Evolutionary conservation across 2,113 vertebrate genomes (phyloP), one percentile per base, ranked within the genome.

Genomic region (Spermophilus dauricus): DNA sequence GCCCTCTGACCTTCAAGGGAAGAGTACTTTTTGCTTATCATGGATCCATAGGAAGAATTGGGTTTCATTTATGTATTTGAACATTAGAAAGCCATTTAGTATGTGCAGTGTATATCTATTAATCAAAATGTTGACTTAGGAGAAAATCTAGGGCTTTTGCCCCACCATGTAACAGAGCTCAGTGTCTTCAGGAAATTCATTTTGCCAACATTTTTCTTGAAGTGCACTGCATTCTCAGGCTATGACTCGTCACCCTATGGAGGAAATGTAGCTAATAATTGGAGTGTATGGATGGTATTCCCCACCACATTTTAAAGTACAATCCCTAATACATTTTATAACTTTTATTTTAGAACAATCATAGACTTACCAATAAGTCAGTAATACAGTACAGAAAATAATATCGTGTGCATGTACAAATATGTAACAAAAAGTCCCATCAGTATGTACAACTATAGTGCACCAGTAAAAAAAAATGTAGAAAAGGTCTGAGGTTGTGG

Each of bases 161-260:
- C 0, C 0, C 39, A 3, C 7, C 22, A 7, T 3, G 6, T 8
- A 6, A 8, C 24, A 10, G 48, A 39, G 53, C 32, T 78, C 1
- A 11, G 14, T 65, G 16, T 86, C 76, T 45, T 77, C 24, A 10
- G 80, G 30, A 85, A 80, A 45, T 16, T 22, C 13, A 17, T 61
- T 45, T 69, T 8, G 22, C 67, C 14, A n/a, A 34, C 34, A 4
- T 77, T n/a, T 53, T 7, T n/a, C 67, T 53, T 48, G 13, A 86
- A 63, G 34, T 10, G 65, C 20, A 30, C 30, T 32, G 37, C 20
- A 2, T 18, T 69, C 58, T 80, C n/a, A 32, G 58, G 34, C 58
- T 34, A 0, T 8, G 6, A 8, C 24, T 0, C 2, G 0, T 53
- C 39, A 48, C 24, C 32, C 5, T 12, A 4, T 4, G 4, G 39